Base-by-base conservation (phyloP, 1,140 invertebrate genomes). In the Trigoniulus corallinus region DNA sequence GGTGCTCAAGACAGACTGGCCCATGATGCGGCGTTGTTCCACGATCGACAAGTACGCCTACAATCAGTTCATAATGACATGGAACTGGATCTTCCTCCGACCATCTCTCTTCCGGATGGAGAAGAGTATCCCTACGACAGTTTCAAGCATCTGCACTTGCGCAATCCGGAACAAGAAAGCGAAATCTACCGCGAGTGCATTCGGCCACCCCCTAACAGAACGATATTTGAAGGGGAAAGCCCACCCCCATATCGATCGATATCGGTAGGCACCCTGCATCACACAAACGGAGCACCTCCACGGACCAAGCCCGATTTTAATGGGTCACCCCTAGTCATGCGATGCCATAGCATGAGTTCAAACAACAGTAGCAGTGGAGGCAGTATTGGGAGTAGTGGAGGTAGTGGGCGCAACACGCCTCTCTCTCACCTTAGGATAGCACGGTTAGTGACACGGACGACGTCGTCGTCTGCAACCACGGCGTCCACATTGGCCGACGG, bases 141-240 rank as follows among this genome's bases (percentile, higher is more conserved):
- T 55, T 72, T 77, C 52, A 71, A 72, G 52, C 69, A 72, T 55
- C 65, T 79, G 53, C 75, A 80, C 55, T 69, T 77, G 60, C 70
- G 74, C 51, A 74, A 77, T 64, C 67, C 71, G 50, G 75, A 77
- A 29, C 63, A 77, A 73, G 73, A 79, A 64, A 74, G 74, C 57
- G 76, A 80, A 62, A 78, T 78, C 48, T 76, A 78, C 62, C 75
- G 78, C 59, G 76, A 78, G 61, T 78, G 77, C 57, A 76, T 82
- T 54, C 70, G 77, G 55, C 74, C 79, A 50, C 79, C 80, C 24
- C 80, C 80, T 20, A 82, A 82, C 58, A 72, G 76, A 58, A 81
- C 78, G 34, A 74, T 80, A 25, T 74, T 75, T 59, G 77, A 80
- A 56, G 74, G 76, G 52, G 76, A 79, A 57, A 75, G 74, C 54